Evolutionary conservation across 1,140 invertebrate species (phyloP), one percentile per base, ranked within the genome.

Genomic region (Berghia stephanieae): DNA sequence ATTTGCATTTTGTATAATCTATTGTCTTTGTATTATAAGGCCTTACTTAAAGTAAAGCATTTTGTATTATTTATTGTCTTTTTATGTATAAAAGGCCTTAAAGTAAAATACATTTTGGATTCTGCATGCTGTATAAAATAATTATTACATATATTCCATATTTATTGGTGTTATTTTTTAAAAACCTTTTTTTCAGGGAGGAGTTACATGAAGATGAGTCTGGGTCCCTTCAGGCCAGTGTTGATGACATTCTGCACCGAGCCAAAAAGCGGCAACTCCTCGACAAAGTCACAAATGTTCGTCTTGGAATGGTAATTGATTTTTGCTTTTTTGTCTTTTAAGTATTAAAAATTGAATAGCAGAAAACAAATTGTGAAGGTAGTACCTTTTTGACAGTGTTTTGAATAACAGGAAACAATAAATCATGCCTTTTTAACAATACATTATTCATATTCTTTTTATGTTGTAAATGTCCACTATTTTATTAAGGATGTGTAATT

Each of bases 201-300:
- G 96, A 95, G 49, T 96, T 99, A 66, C 94, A 95, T 90, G 97
- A 99, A 92, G 96, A 98, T 91, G 95, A 97, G 79, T 94, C 95
- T 89, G 97, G 97, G 0, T 91, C 96, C 77, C 89, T 99, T 77
- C 96, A 97, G 86, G 92, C 94, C 18, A 93, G 95, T 52, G 94
- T 98, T 27, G 94, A 95, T 55, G 96, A 98, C 82, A 95, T 98
- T 83, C 94, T 97, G 57, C 94, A 96, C 83, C 94, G 94, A 88
- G 95, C 95, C 0, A 96, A 95, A 88, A 91, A 95, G 46, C 94
- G 94, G 86, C 91, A 94, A 55, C 92, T 94, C 68, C 86, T 93
- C 43, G 92, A 94, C 66, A 93, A 94, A 85, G 92, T 93, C 84
- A 92, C 69, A 92, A 91, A 91, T 84, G 93, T 95, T 49, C 92